Conservation (phyloP, 2,888 invertebrate species). For the Pristionchus maxplancki region DNA sequence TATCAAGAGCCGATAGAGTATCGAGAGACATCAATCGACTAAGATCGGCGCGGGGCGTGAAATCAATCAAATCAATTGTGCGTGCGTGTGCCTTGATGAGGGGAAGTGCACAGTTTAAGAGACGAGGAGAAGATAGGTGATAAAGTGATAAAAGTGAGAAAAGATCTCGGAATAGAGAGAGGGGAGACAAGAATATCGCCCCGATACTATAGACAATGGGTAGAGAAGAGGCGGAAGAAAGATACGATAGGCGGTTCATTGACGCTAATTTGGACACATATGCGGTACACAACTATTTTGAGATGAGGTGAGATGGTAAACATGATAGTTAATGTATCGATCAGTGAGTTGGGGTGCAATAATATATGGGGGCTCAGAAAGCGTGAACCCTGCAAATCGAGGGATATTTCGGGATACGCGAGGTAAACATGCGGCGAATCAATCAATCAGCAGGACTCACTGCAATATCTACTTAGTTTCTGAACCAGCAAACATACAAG, state of each 20-base stretch:
- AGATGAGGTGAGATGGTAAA: neutral
- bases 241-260: neutral
- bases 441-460: neutral
- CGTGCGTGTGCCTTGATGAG: neutral
- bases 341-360: no score
- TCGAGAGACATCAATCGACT: no score
- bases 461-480: no score
- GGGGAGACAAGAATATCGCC: no score
- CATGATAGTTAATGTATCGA: no score
- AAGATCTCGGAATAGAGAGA: slow-evolving; percentile 31
- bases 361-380: no score
- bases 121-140: neutral
- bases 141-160: slow-evolving; percentile 21
- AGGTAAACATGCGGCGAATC: neutral
- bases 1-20: no score
- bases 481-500: no score
- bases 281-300: neutral
- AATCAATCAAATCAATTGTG: neutral
- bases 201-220: no score
- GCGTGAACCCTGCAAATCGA: no score
- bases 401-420: neutral
- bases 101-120: slow-evolving; percentile 27
- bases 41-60: neutral
- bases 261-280: neutral
- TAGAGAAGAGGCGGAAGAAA: neutral